A percentile compares a stretch with the other conserved stretches of the same genome.
Conservation (phyloP, 1,140 invertebrate species). For the Protaetia brevitarsis region DNA sequence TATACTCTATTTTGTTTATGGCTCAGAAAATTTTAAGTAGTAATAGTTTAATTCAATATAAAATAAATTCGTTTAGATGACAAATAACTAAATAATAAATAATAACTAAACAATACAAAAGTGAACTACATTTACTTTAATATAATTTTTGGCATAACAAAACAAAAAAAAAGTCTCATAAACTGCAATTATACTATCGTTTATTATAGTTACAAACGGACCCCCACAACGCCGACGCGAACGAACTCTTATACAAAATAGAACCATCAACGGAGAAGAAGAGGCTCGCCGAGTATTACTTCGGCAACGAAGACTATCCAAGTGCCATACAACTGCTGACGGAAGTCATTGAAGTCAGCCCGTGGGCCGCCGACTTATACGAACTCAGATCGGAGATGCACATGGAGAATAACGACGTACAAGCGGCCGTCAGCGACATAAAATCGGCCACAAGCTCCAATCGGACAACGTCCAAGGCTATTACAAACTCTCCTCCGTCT, state of each 20-base stretch:
- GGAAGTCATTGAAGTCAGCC: conserved; percentile 79
- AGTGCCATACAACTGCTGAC: conserved; percentile 70
- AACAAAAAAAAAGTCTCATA: too few relatives aligned
- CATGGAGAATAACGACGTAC: conserved; percentile 72
- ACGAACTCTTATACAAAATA: conserved; percentile 62
- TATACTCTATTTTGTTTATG: too few relatives aligned
- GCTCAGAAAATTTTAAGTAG: too few relatives aligned
- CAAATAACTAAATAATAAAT: too few relatives aligned
- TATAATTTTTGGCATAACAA: too few relatives aligned
- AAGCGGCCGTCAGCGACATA: conserved; percentile 88
- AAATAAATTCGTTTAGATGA: too few relatives aligned
- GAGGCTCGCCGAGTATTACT: conserved; percentile 63
- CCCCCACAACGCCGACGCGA: conserved; percentile 74
- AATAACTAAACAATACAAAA: too few relatives aligned
- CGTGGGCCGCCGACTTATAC: conserved; percentile 82
- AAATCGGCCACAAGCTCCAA: conserved; percentile 81
- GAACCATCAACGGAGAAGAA: conserved; percentile 65
- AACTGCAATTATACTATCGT: too few relatives aligned
- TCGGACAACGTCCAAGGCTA: conserved; percentile 90
- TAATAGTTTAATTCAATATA: too few relatives aligned
- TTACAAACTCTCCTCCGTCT: conserved; percentile 75
- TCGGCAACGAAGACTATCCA: conserved; percentile 63
- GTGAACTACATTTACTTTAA: too few relatives aligned
- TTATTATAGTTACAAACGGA: conserved; percentile 75
- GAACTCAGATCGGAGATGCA: conserved; percentile 85